phyloP scores from a whole-genome alignment of 2,888 invertebrate species.

The Acleris sparsana region DNA sequence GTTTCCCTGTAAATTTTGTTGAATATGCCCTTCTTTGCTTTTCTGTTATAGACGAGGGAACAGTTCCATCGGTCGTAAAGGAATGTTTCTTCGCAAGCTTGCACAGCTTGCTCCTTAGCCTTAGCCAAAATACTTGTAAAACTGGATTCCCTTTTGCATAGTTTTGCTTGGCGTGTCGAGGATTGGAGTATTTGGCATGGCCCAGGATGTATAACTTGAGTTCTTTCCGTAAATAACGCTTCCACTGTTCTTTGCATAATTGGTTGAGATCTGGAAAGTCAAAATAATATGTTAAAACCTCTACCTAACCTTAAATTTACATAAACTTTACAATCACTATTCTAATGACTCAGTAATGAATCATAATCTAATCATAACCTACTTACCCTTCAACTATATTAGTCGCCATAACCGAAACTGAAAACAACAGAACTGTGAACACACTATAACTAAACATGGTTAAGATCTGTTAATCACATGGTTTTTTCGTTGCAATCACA shows the following conservation, averaged over 20 bases:
- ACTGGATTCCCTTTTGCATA: slow-evolving; percentile 85
- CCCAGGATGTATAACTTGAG: slow-evolving; percentile 66
- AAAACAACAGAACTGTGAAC: slow-evolving; percentile 56
- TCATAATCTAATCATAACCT: slow-evolving; percentile 45
- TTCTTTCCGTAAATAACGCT: slow-evolving; percentile 66
- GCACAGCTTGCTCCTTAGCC: slow-evolving; percentile 84
- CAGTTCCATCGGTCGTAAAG: slow-evolving; percentile 89
- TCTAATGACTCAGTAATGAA: slow-evolving; percentile 19
- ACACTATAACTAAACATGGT: slow-evolving; percentile 69
- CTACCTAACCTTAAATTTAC: no score
- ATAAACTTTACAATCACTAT: no score
- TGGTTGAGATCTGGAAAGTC: slow-evolving; percentile 66
- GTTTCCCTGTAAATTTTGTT: slow-evolving; percentile 87
- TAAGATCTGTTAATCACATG: slow-evolving; percentile 40
- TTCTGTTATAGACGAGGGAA: slow-evolving; percentile 83
- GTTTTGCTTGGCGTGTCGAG: slow-evolving; percentile 84
- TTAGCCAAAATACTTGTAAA: slow-evolving; percentile 77
- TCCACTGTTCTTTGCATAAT: slow-evolving; percentile 71
- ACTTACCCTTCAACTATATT: slow-evolving; percentile 73
- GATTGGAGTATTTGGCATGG: slow-evolving; percentile 84
- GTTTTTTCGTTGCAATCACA: slow-evolving; percentile 42
- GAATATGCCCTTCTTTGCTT: slow-evolving; percentile 77
- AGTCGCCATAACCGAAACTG: slow-evolving; percentile 60
- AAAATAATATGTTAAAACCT: background rate
- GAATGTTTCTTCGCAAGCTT: slow-evolving; percentile 86